These are phyloP conservation scores for Gisinianus flammeolus DNA, from an alignment of 2,888 invertebrate genomes.

Conservation along the genomic window DNA sequence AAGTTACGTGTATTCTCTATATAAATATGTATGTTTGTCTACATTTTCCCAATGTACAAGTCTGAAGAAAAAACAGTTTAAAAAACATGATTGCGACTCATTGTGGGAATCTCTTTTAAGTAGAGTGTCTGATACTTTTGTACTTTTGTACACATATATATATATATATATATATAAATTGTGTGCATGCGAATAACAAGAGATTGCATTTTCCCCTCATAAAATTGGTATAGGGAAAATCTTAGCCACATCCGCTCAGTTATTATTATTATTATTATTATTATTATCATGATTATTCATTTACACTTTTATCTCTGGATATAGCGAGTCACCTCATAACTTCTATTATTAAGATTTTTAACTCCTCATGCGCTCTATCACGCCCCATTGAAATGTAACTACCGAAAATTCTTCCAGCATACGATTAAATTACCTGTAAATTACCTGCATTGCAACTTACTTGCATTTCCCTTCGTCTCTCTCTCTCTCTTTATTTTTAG, in stretches of 20 bases:
- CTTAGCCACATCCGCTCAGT: slow-evolving; percentile 26
- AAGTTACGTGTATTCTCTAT: too few relatives aligned
- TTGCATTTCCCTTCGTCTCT: too few relatives aligned
- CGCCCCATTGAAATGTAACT: slow-evolving; percentile 18
- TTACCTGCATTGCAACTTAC: too few relatives aligned
- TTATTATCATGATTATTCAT: slow-evolving; percentile 31
- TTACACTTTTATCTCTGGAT: slow-evolving; percentile 3
- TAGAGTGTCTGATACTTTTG: not conserved
- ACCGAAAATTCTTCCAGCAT: slow-evolving; percentile 9
- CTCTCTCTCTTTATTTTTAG: too few relatives aligned
- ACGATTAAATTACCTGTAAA: too few relatives aligned
- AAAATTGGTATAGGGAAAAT: not conserved
- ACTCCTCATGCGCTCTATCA: slow-evolving; percentile 5
- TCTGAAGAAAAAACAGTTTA: too few relatives aligned
- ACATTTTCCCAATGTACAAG: too few relatives aligned
- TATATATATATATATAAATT: too few relatives aligned
- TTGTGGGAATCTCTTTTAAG: not conserved
- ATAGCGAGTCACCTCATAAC: not conserved
- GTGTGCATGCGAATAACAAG: not conserved
- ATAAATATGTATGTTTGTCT: too few relatives aligned
- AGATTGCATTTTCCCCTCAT: not conserved
- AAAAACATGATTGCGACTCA: not conserved
- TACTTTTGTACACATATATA: not conserved
- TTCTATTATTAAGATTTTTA: slow-evolving; percentile 25
- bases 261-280: slow-evolving; percentile 28